Evolutionary conservation across 2,113 vertebrate genomes (phyloP), one percentile per base, ranked within the genome.

Genomic region (Melanerpes formicivorus): DNA sequence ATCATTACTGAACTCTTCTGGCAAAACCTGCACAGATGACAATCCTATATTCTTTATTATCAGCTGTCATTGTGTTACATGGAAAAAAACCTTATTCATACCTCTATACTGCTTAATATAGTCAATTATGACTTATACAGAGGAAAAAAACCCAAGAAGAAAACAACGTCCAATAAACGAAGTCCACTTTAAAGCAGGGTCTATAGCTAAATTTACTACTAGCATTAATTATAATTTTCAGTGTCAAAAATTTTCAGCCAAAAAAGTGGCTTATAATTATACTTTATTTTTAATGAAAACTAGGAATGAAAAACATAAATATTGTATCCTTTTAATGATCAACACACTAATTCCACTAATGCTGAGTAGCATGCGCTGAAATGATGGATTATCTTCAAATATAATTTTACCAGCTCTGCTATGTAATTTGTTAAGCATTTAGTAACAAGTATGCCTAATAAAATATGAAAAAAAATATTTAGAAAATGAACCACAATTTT

Each of bases 401-500:
- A 97, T 96, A 97, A 98, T 98, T 98, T 98, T 96, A 95, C 95
- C 94, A 96, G 96, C 93, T 91, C 94, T 88, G 93, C 95, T 97
- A 95, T 97, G 96, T 97, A 97, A 98, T 98, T 98, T 98, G 96
- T 97, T 97, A 97, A 97, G 97, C 96, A 96, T 97, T 98, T 97
- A 97, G 97, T 97, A 97, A 97, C 98, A 97, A 97, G 96, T 97
- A 98, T 97, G 97, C 97, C 97, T 98, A 97, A 98, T 98, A 98
- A 98, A 98, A 98, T 97, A 97, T 70, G 90, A 97, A 97, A 98
- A 42, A 97, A 98, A 98, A 98, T 97, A 97, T 97, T 98, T 98
- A 97, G 98, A 98, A 98, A 98, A 98, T 97, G 98, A 98, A 98
- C 98, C 98, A 98, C 99, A 98, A 99, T 99, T 99, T 99, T 99